Base-by-base conservation (phyloP, 23 tunicate species). In the Corella eumyota region DNA sequence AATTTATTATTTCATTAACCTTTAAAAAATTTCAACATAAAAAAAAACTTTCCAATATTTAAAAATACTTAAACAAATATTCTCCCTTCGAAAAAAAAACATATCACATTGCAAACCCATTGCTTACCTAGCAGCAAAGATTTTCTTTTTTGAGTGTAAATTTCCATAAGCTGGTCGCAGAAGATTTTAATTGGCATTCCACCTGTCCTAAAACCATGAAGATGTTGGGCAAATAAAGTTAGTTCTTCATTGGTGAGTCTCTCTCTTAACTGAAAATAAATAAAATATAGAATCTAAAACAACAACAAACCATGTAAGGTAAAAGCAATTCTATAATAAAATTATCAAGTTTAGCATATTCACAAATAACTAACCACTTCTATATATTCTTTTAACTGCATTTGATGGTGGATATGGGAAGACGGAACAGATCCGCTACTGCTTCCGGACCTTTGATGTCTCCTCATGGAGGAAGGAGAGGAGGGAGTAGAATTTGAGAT, bases 181-280 rank as follows among this genome's bases (percentile, higher is more conserved):
- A 77, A 77, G 15, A 35, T 44, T n/a, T 71, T 24, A 32, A 85
- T 85, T 0, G 73, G 48, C 3, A 85, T 5, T 1, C 58, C 67
- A 4, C 75, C 84, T 9, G 60, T 77, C 0, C 95, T 70, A 40
- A 85, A 85, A 27, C 67, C 79, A 61, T 85, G 84, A n/a, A 85
- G 64, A 28, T 77, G 48, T 52, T 71, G 51, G 50, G 95, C 95
- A 46, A 85, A 85, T 29, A 50, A 48, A 3, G 30, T 28, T n/a
- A 85, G 59, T 48, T 85, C 95, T 20, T 68, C 78, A 2, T 46
- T 35, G 24, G 94, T 74, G 25, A 84, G 48, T 46, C 80, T 69
- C 70, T 84, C 82, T 48, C 64, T 62, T 19, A 84, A 66, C 94
- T 84, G 50, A 59, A 58, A 9, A 50, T 31, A 25, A 27, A 51